Evolutionary conservation across 2,113 vertebrate genomes (phyloP).

Genomic region (Synodontis membranacea): DNA sequence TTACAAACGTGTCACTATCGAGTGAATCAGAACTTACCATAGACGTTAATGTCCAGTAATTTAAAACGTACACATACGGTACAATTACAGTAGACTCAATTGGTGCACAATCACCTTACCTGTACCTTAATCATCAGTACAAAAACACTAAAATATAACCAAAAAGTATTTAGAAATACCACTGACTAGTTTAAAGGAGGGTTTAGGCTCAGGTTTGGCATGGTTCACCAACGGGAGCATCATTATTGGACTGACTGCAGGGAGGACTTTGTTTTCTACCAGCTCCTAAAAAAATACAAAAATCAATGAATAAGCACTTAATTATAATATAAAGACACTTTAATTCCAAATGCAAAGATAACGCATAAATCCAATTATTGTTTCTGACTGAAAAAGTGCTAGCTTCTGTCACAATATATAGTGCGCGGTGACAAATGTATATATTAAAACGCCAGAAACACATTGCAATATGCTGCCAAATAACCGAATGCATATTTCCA

Average conservation of each 20-base stretch:
- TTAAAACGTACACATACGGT: not conserved
- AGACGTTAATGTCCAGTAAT: not conserved
- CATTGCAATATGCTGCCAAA: not conserved
- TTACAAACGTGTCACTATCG: not conserved
- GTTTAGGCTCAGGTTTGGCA: slow-evolving; percentile 76
- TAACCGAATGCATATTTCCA: not conserved
- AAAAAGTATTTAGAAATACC: not conserved
- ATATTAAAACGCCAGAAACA: not conserved
- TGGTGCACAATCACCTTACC: not conserved
- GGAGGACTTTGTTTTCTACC: slow-evolving; percentile 74
- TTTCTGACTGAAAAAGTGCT: not conserved
- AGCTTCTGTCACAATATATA: not conserved
- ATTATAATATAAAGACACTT: not conserved
- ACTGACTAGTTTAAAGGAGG: slow-evolving; percentile 90
- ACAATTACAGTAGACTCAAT: not conserved
- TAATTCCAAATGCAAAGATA: not conserved
- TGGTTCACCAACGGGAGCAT: slow-evolving; percentile 86
- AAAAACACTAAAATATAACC: not conserved
- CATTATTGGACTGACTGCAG: slow-evolving; percentile 80
- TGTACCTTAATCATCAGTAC: not conserved
- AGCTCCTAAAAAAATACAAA: slow-evolving; percentile 73
- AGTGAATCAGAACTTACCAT: not conserved
- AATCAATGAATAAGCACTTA: not conserved
- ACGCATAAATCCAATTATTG: not conserved
- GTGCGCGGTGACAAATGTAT: not conserved